Conservation (phyloP, 2,113 vertebrate genomes). For the Protobothrops mucrosquamatus region DNA sequence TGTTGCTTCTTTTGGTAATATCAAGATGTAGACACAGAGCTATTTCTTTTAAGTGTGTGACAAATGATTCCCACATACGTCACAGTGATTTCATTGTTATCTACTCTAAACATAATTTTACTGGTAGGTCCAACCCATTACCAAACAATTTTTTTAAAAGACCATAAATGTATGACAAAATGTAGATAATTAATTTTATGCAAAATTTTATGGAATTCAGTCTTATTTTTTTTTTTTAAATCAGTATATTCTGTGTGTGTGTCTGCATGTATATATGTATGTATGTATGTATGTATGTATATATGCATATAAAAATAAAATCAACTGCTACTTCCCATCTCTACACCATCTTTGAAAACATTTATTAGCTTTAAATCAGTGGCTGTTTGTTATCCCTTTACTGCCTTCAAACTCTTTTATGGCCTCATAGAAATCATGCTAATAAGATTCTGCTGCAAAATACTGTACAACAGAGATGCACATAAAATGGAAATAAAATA, state of each 20-base stretch:
- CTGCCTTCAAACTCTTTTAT: neutral
- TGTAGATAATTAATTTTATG: neutral
- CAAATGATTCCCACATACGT: neutral
- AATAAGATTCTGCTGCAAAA: neutral
- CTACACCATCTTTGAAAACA: neutral
- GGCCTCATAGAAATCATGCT: neutral
- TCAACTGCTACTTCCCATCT: neutral
- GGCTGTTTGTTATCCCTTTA: neutral
- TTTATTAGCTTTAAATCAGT: neutral
- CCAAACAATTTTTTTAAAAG: neutral
- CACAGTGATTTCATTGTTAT: neutral
- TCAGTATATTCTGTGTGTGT: too few relatives aligned
- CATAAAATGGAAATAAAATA: neutral
- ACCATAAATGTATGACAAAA: neutral
- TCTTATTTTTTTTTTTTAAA: neutral
- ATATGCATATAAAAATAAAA: too few relatives aligned
- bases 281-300: too few relatives aligned
- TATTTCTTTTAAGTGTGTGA: neutral
- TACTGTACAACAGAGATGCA: neutral
- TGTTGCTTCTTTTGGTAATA: neutral
- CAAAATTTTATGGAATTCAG: neutral
- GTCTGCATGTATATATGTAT: too few relatives aligned
- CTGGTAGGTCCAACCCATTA: neutral
- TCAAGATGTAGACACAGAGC: neutral
- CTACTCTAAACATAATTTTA: neutral